phyloP scores from a whole-genome alignment of 2,888 invertebrate species.

The Pyrochroa serraticornis region DNA sequence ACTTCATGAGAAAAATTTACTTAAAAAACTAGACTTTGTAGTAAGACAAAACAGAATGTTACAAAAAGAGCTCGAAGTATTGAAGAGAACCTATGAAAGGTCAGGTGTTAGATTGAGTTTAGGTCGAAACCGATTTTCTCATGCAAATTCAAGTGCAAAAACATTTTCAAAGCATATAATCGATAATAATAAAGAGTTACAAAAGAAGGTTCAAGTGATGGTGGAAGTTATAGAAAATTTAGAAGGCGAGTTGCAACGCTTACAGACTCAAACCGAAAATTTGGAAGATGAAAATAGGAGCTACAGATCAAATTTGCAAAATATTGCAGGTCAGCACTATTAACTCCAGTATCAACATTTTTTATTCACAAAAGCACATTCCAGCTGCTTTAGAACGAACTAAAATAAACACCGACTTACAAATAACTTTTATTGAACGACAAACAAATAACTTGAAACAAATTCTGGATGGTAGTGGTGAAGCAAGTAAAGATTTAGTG shows the following conservation, averaged over 20 bases:
- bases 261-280: constrained; percentile 43
- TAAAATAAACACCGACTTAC: too few relatives aligned
- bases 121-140: constrained; percentile 13
- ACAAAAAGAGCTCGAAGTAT: constrained; percentile 47
- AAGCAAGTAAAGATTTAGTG: neutral
- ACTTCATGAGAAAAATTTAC: constrained; percentile 43
- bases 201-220: constrained; percentile 40
- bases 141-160: constrained; percentile 11
- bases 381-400: too few relatives aligned
- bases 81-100: constrained; percentile 40
- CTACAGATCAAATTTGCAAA: constrained; percentile 23
- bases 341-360: too few relatives aligned
- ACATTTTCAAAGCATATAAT: constrained; percentile 34
- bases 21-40: constrained; percentile 44
- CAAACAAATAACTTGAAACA: neutral
- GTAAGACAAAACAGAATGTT: constrained; percentile 50
- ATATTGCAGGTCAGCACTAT: too few relatives aligned
- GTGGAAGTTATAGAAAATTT: constrained; percentile 42
- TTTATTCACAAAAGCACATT: too few relatives aligned
- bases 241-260: constrained; percentile 44
- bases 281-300: constrained; percentile 45
- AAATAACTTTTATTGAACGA: too few relatives aligned
- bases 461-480: neutral
- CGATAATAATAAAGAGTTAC: constrained; percentile 48
- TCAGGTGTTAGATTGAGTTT: constrained; percentile 5